Evolutionary conservation across 2,797 vertebrate genomes (phyloP).

Genomic region (Sebastes oblongus): DNA sequence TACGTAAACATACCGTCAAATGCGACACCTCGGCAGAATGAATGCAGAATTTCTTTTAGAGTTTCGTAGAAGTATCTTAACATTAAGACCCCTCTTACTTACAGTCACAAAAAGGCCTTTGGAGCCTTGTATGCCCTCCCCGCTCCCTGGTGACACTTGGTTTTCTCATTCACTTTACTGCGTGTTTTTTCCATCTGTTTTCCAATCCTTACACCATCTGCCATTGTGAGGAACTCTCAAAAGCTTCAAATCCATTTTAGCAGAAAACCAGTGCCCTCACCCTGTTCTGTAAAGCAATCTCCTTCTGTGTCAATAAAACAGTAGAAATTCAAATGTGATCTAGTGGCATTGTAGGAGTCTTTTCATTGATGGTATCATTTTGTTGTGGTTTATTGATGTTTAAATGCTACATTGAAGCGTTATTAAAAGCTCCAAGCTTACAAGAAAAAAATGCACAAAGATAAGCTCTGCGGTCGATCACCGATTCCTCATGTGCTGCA

Average conservation of each 20-base stretch:
- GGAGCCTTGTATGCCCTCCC: neutral
- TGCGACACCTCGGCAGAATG: neutral
- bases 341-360: neutral
- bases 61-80: neutral
- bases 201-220: conserved; percentile 15
- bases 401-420: neutral
- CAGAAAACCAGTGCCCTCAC: neutral
- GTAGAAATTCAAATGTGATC: neutral
- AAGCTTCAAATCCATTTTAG: neutral
- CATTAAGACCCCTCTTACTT: neutral
- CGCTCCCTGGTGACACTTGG: neutral
- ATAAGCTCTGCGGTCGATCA: neutral
- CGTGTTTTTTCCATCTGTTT: conserved; percentile 9
- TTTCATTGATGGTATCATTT: neutral
- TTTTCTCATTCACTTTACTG: conserved; percentile 24
- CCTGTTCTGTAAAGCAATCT: neutral
- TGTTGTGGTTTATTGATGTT: neutral
- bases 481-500: neutral
- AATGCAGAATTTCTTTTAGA: neutral
- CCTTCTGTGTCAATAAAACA: neutral
- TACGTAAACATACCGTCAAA: neutral
- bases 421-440: neutral
- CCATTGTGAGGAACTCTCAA: neutral
- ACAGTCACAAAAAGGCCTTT: conserved; percentile 1
- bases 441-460: neutral